Conservation (phyloP, 2,888 invertebrate genomes). For the Gnatocerus cornutus region DNA sequence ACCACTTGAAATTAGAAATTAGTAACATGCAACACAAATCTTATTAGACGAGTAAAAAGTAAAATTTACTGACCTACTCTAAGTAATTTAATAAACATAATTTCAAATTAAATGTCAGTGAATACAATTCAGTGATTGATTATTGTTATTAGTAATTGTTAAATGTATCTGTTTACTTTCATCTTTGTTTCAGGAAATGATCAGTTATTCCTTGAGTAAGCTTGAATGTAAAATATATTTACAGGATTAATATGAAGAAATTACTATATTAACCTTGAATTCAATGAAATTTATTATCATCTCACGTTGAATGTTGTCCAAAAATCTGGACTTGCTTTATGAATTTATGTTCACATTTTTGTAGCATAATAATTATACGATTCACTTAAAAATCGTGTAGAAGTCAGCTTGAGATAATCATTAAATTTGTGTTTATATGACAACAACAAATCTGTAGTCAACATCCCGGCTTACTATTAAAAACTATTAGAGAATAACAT, state of each 20-base stretch:
- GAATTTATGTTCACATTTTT: neutral
- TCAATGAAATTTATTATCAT: too few species aligned
- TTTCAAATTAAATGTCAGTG: too few species aligned
- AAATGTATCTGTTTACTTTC: neutral
- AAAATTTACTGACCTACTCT: too few species aligned
- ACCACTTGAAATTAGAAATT: too few species aligned
- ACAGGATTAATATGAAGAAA: neutral
- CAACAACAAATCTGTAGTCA: neutral
- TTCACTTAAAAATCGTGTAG: neutral
- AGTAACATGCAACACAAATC: too few species aligned
- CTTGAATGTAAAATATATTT: neutral
- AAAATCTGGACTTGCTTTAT: neutral
- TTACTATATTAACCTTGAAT: too few species aligned
- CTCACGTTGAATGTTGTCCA: neutral
- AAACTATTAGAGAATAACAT: constrained; percentile 4
- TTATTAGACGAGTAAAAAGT: too few species aligned
- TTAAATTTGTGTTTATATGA: neutral
- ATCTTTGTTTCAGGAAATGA: neutral
- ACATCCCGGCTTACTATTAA: constrained; percentile 1
- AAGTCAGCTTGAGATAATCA: neutral
- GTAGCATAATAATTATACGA: neutral
- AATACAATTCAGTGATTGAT: too few species aligned
- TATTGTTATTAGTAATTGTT: too few species aligned
- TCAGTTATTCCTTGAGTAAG: neutral
- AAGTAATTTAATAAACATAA: too few species aligned